Evolutionary conservation across 92 coral and sea anemone species (phyloP), one percentile per base, ranked within the genome.

Genomic region (Palythoa heliodiscus): DNA sequence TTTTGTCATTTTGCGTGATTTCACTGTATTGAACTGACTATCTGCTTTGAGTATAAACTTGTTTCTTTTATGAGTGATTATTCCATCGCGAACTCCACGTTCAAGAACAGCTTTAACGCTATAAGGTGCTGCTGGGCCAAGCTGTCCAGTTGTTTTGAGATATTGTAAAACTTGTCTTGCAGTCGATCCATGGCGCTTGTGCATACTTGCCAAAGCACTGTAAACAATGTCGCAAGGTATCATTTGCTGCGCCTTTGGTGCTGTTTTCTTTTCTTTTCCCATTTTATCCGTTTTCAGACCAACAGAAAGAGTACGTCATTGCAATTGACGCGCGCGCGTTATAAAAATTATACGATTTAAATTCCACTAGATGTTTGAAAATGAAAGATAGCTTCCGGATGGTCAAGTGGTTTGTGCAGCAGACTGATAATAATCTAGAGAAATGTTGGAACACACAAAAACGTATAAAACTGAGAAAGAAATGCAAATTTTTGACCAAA

Each of bases 81-180:
- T 40, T 72, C 77, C 77, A 12, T 72, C 55, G 13, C 15, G 35
- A 1, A 39, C 77, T 43, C 54, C 77, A 72, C 54, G 54, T 72
- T 72, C 57, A 23, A 72, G 57, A 3, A 43, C 55, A 39, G 38
- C 22, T 43, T 72, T 72, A 14, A 72, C 54, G 52, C 77, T 53
- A 15, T 72, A 72, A 9, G 77, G 77, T 12, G 77, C 77, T 20
- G 54, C 16, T 15, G 77, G 57, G 19, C 77, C 54, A 53, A 72
- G 40, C 38, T 72, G 77, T 12, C 77, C 54, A 19, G 77, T 72
- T 38, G 77, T 47, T 47, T 72, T 72, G 6, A 72, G 77, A 72
- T 72, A 43, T 3, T 57, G 13, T 53, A 72, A 47, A 7, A 72
- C 13, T 72, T 72, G 77, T 11, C 25, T 72, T 11, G 77, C 77